phyloP scores from a whole-genome alignment of 2,888 invertebrate species.

The Timema cristinae region DNA sequence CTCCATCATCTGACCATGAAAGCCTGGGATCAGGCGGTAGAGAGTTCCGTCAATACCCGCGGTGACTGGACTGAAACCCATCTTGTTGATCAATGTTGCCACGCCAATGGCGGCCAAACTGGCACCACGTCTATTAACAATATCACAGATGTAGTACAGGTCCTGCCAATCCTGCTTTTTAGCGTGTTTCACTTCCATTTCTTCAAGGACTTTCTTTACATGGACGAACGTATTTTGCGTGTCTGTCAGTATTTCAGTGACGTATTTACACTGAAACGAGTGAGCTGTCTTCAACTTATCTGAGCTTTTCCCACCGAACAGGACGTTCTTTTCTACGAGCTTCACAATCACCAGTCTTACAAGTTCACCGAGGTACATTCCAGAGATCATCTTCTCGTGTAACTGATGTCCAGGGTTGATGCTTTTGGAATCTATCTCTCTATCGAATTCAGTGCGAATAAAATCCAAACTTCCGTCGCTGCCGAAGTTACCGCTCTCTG shows the following conservation, averaged over 20 bases:
- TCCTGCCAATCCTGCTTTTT: constrained; percentile 87
- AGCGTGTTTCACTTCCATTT: constrained; percentile 78
- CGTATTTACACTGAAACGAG: too few relatives aligned
- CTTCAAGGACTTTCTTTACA: constrained; percentile 63
- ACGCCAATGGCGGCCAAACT: constrained; percentile 87
- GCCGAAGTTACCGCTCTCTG: constrained; percentile 66
- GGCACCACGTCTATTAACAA: constrained; percentile 88
- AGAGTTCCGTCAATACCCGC: constrained; percentile 97
- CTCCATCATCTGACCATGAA: constrained; percentile 85
- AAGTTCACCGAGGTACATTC: constrained; percentile 98
- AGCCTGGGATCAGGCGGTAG: constrained; percentile 64
- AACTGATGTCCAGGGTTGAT: constrained; percentile 49
- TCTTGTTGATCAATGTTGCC: constrained; percentile 84
- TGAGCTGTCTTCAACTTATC: constrained; percentile 59
- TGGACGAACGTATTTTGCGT: too few relatives aligned
- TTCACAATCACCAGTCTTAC: constrained; percentile 80
- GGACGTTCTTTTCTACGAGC: constrained; percentile 69
- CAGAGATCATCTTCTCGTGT: constrained; percentile 97
- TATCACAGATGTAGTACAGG: constrained; percentile 87
- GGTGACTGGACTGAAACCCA: constrained; percentile 79
- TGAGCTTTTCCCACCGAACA: constrained; percentile 81
- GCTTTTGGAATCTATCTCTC: constrained; percentile 52
- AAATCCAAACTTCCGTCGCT: constrained; percentile 55
- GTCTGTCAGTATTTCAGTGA: too few relatives aligned
- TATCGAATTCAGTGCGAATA: constrained; percentile 50